Percentiles rank a stretch among this genome's conserved stretches.
phyloP scores from a whole-genome alignment of 53 echinoderm and acorn worm genomes.

The Holothuria scabra region DNA sequence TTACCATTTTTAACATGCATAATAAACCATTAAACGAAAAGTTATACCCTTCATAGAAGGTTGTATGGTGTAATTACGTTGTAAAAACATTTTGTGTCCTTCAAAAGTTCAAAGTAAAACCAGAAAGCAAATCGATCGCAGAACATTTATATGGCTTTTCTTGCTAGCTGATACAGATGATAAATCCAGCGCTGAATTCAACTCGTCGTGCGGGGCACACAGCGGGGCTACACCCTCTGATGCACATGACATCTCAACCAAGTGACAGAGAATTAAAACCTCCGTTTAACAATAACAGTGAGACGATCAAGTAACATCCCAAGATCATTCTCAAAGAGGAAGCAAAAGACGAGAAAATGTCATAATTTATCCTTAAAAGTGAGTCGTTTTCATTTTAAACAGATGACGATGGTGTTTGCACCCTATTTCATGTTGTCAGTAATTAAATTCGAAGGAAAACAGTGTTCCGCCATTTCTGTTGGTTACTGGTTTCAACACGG shows the following conservation, averaged over 20 bases:
- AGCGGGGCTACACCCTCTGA: background rate
- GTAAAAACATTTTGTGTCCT: too few relatives aligned
- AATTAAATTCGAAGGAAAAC: constrained; percentile 21
- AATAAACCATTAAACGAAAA: too few relatives aligned
- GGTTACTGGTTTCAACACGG: background rate
- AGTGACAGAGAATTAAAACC: constrained; percentile 29
- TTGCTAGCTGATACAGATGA: too few relatives aligned
- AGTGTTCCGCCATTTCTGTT: background rate
- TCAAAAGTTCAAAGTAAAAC: too few relatives aligned
- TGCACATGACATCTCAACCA: constrained; percentile 35
- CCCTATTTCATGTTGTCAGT: background rate
- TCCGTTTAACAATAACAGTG: constrained; percentile 46
- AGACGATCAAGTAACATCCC: constrained; percentile 25
- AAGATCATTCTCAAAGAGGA: background rate
- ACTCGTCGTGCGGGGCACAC: too few relatives aligned
- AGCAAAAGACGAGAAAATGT: background rate
- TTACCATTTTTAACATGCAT: too few relatives aligned
- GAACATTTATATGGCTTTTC: too few relatives aligned
- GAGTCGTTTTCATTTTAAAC: constrained; percentile 11
- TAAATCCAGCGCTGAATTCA: too few relatives aligned
- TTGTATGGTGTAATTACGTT: too few relatives aligned
- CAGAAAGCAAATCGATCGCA: too few relatives aligned
- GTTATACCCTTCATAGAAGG: too few relatives aligned
- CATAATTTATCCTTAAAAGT: constrained; percentile 22
- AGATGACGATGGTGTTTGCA: constrained; percentile 9